Conservation (phyloP, 2,888 invertebrate species). For the Chymomyza fuscimana region DNA sequence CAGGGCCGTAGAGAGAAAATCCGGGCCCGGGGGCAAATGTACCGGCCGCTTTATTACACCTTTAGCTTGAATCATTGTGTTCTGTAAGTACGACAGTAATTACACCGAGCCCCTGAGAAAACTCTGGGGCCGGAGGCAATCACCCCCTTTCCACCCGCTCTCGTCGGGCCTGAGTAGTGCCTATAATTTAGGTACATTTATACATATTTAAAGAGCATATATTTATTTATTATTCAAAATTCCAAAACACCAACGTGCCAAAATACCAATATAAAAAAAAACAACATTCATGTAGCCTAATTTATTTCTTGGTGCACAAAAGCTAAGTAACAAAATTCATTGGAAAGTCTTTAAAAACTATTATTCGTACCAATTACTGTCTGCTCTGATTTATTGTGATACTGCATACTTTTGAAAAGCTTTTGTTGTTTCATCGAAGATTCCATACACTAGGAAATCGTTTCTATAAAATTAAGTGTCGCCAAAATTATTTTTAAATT, state of each 20-base stretch:
- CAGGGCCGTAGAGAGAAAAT: no score
- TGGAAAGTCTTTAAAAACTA: neutral
- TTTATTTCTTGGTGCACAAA: slow-evolving; percentile 49
- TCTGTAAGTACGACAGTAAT: no score
- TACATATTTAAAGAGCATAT: neutral
- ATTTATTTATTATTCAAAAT: slow-evolving; percentile 17
- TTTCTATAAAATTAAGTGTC: no score
- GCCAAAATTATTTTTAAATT: no score
- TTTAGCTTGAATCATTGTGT: no score
- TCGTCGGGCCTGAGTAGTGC: no score
- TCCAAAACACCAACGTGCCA: slow-evolving; percentile 37
- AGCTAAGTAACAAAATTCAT: slow-evolving; percentile 12
- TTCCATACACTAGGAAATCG: neutral
- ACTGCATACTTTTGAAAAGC: slow-evolving; percentile 1
- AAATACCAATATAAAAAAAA: slow-evolving; percentile 12
- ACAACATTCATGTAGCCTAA: slow-evolving; percentile 64
- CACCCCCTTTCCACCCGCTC: no score
- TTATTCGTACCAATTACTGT: neutral
- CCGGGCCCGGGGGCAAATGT: no score
- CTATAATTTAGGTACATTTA: no score
- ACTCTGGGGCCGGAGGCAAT: no score
- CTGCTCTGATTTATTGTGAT: slow-evolving; percentile 11
- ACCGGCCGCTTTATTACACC: no score
- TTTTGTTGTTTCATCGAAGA: slow-evolving; percentile 7
- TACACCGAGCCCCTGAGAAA: no score